Percentiles rank a stretch among this genome's conserved stretches.
Evolutionary conservation across 2,888 invertebrate species (phyloP).

Genomic region (Lypha dubia): DNA sequence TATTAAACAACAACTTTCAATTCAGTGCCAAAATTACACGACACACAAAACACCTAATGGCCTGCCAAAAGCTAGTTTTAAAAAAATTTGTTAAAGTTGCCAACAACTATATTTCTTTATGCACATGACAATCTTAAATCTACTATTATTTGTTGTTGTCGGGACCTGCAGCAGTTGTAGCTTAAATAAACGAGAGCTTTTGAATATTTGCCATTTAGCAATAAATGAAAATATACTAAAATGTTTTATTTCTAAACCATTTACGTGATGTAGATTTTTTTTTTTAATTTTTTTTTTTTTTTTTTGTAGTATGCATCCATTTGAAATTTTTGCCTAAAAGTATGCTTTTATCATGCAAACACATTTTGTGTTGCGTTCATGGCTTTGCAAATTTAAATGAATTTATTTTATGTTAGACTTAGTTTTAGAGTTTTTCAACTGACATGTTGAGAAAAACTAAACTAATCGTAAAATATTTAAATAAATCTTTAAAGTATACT

Average conservation of each 20-base stretch:
- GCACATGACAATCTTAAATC: not conserved
- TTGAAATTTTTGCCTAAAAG: conserved; percentile 54
- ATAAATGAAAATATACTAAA: conserved; percentile 18
- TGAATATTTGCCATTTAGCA: conserved; percentile 60
- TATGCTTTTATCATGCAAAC: conserved; percentile 56
- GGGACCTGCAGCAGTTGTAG: conserved; percentile 13
- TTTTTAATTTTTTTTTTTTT: conserved; percentile 19
- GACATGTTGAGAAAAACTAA: not conserved
- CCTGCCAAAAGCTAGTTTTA: conserved; percentile 34
- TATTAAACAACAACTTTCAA: not conserved
- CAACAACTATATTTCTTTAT: conserved; percentile 19
- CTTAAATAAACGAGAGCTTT: conserved; percentile 45
- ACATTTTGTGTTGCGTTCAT: conserved; percentile 21
- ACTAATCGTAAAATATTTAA: conserved; percentile 18
- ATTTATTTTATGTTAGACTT: conserved; percentile 11
- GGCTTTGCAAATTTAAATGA: conserved; percentile 12
- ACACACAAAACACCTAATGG: not conserved
- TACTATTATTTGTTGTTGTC: not conserved
- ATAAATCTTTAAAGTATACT: conserved; percentile 39
- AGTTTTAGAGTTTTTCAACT: not conserved
- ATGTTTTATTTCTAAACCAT: conserved; percentile 44
- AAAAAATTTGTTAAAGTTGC: conserved; percentile 15
- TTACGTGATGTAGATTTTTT: conserved; percentile 47
- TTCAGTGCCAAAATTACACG: conserved; percentile 25
- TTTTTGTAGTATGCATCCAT: not conserved